Evolutionary conservation across 2,797 vertebrate genomes (phyloP), one percentile per base, ranked within the genome.

Genomic region (Chelonia mydas): DNA sequence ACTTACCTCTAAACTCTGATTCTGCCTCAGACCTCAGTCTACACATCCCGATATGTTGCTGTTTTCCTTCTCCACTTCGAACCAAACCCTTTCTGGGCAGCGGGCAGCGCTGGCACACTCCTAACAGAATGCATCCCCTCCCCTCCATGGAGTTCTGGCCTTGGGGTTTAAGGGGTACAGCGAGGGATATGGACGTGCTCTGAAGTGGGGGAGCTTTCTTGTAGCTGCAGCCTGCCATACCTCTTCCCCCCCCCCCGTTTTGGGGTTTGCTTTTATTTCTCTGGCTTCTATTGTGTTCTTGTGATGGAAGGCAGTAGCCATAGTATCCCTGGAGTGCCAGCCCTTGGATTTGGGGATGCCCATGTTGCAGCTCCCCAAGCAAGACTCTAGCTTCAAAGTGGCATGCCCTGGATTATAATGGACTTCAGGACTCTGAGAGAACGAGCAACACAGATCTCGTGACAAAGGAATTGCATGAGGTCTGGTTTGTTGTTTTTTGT

Each of bases 31-130:
- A 41, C 41, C 23, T 27, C 23, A 41, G 15, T 45, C 41, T 27
- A 7, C 23, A 5, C 11, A 41, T 28, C 41, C 72, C 0, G 3
- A 6, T n/a, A 21, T 11, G 7, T 19, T 19, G 16, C 33, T 21
- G 16, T 19, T 68, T n/a, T 37, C 61, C 61, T 37, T 68, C 61
- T 65, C 61, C 1, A 3, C 23, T 15, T 41, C 47, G 72, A 15
- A 76, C 25, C 72, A 7, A 76, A 25, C 37, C 6, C 41, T 45
- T 47, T 23, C 11, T 2, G 41, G 72, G 41, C 21, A 76, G 41
- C 2, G 41, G 72, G 41, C 21, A 76, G 41, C 3, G 41, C 47
- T 47, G 11, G 23, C 41, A 45, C 23, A 27, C 72, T 74, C 41
- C 37, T 74, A 74, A 74, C 41, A 25, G 21, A 45, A 27, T 45